phyloP scores from a whole-genome alignment of 2,888 invertebrate species.

The Capitulum mitella region DNA sequence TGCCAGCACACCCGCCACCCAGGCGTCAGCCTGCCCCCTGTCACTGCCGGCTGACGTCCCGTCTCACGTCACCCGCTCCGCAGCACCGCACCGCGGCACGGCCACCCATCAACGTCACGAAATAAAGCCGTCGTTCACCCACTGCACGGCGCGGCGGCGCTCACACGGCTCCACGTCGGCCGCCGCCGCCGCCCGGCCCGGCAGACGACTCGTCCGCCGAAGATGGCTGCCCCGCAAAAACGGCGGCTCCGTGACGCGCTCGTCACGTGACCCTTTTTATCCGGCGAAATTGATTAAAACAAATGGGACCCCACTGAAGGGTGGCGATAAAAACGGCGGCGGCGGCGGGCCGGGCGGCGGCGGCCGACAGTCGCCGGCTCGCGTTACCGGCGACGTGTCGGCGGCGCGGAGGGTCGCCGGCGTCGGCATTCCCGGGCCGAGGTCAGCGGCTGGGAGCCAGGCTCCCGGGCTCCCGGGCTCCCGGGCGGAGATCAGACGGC shows the following conservation, averaged over 20 bases:
- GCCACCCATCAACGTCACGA: neutral
- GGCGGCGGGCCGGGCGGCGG: neutral
- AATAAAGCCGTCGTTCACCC: neutral
- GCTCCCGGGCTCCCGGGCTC: too few relatives aligned
- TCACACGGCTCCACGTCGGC: neutral
- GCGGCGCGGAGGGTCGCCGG: neutral
- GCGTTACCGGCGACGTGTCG: neutral
- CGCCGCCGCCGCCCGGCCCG: neutral
- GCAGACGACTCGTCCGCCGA: neutral
- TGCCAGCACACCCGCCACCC: too few relatives aligned
- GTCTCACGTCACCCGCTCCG: neutral
- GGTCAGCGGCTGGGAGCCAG: too few relatives aligned
- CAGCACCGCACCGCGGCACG: neutral
- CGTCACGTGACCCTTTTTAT: slow-evolving; percentile 17
- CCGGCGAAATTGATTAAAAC: slow-evolving; percentile 14
- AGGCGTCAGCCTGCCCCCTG: neutral
- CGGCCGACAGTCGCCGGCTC: neutral
- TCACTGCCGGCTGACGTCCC: neutral
- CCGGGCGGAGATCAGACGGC: too few relatives aligned
- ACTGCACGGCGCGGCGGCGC: neutral
- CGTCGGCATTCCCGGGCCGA: neutral
- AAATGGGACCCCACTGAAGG: slow-evolving; percentile 19
- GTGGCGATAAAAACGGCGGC: neutral
- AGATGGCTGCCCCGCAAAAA: slow-evolving; percentile 13
- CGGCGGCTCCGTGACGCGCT: neutral